These are phyloP conservation scores for Herminia tarsipennalis DNA, from an alignment of 2,888 invertebrate species.

Conservation along the genomic window DNA sequence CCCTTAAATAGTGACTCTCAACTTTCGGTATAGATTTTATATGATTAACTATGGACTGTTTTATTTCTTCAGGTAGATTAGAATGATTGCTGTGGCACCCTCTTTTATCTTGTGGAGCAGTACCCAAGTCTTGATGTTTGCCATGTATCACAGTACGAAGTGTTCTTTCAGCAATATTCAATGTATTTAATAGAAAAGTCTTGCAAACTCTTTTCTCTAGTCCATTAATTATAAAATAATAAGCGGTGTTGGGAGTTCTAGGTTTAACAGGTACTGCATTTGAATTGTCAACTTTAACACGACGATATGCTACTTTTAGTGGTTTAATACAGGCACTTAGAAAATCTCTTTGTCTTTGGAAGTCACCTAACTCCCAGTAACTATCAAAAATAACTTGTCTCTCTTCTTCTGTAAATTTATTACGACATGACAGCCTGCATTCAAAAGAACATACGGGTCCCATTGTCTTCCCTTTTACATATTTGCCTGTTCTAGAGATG, in stretches of 20 bases:
- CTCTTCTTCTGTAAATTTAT: background rate
- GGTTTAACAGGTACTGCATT: too few species aligned
- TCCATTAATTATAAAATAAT: background rate
- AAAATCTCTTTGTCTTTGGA: background rate
- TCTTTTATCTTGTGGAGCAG: background rate
- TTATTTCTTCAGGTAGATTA: background rate
- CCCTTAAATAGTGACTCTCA: background rate
- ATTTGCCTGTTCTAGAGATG: background rate
- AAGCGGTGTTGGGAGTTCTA: background rate
- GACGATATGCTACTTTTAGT: background rate
- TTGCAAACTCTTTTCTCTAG: conserved; percentile 1
- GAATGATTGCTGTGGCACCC: background rate
- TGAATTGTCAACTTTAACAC: background rate
- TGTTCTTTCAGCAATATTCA: background rate
- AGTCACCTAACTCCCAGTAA: conserved; percentile 3
- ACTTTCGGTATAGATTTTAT: conserved; percentile 1
- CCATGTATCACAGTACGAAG: background rate
- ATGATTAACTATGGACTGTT: background rate
- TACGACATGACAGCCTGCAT: background rate
- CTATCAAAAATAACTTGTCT: background rate
- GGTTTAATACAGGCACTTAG: background rate
- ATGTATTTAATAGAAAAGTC: too few species aligned
- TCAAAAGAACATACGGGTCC: background rate
- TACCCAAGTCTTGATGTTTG: background rate
- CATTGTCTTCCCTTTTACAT: background rate